Conservation (phyloP, 2,113 vertebrate species). For the Mesitornis unicolor region DNA sequence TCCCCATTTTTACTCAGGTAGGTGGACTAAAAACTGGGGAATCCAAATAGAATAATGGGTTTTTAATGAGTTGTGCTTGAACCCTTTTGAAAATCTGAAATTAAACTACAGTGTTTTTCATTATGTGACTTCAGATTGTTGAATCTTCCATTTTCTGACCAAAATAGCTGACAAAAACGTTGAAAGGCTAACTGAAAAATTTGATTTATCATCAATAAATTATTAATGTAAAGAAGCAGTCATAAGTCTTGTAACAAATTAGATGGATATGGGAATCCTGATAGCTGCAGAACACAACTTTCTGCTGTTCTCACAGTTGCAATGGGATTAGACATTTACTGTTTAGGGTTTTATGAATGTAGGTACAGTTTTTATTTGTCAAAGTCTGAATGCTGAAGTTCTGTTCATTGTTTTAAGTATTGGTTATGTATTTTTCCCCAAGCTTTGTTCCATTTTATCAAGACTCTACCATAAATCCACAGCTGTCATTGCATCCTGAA, state of each 20-base stretch:
- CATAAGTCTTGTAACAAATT: slow-evolving; percentile 22
- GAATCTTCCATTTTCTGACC: slow-evolving; percentile 49
- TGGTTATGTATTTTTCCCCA: neutral
- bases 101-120: slow-evolving; percentile 32
- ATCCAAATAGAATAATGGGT: slow-evolving; percentile 11
- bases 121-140: slow-evolving; percentile 51
- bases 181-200: slow-evolving; percentile 29
- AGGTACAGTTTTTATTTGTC: slow-evolving; percentile 36
- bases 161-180: slow-evolving; percentile 37
- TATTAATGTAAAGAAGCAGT: slow-evolving; percentile 35
- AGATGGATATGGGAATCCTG: neutral
- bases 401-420: neutral
- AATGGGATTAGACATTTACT: slow-evolving; percentile 36
- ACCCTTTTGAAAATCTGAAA: slow-evolving; percentile 33
- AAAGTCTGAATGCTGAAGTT: slow-evolving; percentile 20
- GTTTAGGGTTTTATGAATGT: slow-evolving; percentile 21
- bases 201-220: slow-evolving; percentile 9
- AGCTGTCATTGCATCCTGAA: neutral
- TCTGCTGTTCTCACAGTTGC: neutral
- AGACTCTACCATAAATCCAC: neutral
- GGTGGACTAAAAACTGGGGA: slow-evolving; percentile 55
- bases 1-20: slow-evolving; percentile 76
- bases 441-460: neutral
- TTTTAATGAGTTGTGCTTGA: slow-evolving; percentile 59
- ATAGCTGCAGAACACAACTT: neutral